phyloP scores from a whole-genome alignment of 64 coral and sea anemone genomes.

The Hydrozoanthus tunicans region DNA sequence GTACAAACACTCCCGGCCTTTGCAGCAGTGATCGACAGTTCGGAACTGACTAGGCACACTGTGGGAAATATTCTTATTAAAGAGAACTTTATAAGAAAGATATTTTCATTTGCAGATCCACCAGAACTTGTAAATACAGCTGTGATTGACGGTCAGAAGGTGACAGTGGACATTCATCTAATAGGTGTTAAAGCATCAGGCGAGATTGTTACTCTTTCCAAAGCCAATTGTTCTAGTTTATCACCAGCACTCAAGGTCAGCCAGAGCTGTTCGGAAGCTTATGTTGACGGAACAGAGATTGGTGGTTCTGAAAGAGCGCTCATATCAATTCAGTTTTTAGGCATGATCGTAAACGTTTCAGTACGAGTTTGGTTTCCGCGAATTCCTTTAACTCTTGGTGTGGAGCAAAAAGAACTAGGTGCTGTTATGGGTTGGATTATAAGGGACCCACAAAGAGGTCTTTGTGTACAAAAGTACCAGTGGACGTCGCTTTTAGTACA shows the following conservation, averaged over 20 bases:
- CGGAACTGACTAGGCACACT: slow-evolving; percentile 45
- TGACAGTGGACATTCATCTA: slow-evolving; percentile 20
- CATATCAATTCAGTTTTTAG: slow-evolving; percentile 22
- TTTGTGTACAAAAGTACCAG: slow-evolving; percentile 54
- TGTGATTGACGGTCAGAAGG: slow-evolving; percentile 46
- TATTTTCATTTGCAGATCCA: slow-evolving; percentile 50
- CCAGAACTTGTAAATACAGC: slow-evolving; percentile 66
- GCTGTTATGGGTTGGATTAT: slow-evolving; percentile 56
- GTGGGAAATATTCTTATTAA: slow-evolving; percentile 16
- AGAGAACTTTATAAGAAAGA: slow-evolving; percentile 15
- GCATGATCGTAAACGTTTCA: slow-evolving; percentile 23
- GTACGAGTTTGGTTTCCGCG: slow-evolving; percentile 64
- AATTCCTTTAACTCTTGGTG: slow-evolving; percentile 40
- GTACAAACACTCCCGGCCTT: slow-evolving; percentile 35
- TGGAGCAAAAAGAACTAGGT: slow-evolving; percentile 45
- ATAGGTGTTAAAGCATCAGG: slow-evolving; percentile 51
- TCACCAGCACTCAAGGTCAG: slow-evolving; percentile 51
- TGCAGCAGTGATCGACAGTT: slow-evolving; percentile 65
- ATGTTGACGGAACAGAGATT: slow-evolving; percentile 47
- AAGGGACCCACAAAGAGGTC: not conserved
- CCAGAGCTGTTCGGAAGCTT: slow-evolving; percentile 57
- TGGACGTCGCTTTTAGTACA: slow-evolving; percentile 47
- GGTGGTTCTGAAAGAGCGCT: slow-evolving; percentile 30
- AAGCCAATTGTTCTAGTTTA: slow-evolving; percentile 56
- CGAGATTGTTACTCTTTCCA: slow-evolving; percentile 1